Conservation (phyloP, 2,797 vertebrate genomes). For the Buceros bicornis region DNA sequence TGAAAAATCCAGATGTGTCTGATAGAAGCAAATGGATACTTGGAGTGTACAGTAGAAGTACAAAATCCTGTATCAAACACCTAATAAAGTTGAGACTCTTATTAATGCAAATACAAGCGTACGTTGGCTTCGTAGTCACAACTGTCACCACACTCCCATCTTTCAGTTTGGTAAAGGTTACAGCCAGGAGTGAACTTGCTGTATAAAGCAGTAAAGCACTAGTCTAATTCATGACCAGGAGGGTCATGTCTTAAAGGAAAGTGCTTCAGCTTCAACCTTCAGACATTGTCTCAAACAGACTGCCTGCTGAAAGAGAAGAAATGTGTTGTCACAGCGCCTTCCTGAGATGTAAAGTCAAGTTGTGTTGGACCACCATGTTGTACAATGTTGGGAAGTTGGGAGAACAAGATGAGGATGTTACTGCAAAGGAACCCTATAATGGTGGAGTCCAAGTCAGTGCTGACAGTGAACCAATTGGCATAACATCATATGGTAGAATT, state of each 20-base stretch:
- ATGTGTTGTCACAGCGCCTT: not conserved
- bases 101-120: not conserved
- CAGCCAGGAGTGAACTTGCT: not conserved
- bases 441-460: not conserved
- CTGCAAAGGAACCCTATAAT: not conserved
- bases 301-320: not conserved
- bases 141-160: not conserved
- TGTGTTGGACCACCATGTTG: not conserved
- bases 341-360: not conserved
- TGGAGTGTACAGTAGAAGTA: not conserved
- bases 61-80: not conserved
- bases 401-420: not conserved
- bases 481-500: not conserved
- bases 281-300: not conserved
- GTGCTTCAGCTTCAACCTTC: not conserved
- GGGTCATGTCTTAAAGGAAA: not conserved
- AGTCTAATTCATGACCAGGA: not conserved
- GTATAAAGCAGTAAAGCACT: not conserved
- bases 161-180: not conserved
- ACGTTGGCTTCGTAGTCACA: not conserved
- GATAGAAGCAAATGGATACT: not conserved
- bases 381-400: not conserved
- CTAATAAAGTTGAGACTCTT: not conserved
- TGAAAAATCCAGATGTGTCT: slow-evolving; percentile 4
- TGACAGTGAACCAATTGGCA: not conserved